Base-by-base conservation (phyloP, 2,888 invertebrate genomes). In the Lasioglossum malachurum region DNA sequence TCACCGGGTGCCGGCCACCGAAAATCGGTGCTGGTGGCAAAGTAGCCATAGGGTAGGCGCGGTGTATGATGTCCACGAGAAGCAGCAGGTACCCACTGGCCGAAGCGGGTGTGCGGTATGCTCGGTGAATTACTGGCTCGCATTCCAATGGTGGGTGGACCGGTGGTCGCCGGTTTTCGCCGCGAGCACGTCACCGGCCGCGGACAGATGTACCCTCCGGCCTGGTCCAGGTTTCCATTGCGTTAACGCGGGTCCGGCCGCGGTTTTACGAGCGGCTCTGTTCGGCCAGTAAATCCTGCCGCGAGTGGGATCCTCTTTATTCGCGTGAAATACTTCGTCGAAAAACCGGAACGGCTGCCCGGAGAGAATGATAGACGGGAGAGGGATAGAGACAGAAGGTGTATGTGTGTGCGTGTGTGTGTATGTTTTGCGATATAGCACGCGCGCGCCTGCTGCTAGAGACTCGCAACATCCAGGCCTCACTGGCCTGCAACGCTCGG, bases 91-190 rank as follows among this genome's bases (percentile, higher is more conserved):
- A 78, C 75, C 83, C 60, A 64, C 75, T 53, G 75, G n/a, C 44
- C 31, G 60, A 35, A 78, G 49, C 75, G 78, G 8, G 19, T 19
- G 35, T 19, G 53, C 53, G 53, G 53, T 53, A 8, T 19, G 84
- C 80, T 75, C 82, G 92, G 90, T 94, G 94, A 94, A 94, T 93
- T 94, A 94, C 92, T 90, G 92, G 89, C 88, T 84, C 86, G 91
- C 92, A 93, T 94, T 93, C 92, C 93, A 86, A 73, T 49, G 78
- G 78, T 46, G 83, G 84, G 78, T 78, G 83, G 83, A 27, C 71
- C 69, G 49, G 77, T 78, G 83, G 82, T 67, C 67, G 74, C 31
- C 57, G 38, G 84, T 41, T 84, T 82, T 82, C 82, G 74, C 78
- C 83, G 83, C 83, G 84, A 84, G 84, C 78, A 73, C 83, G 84